Evolutionary conservation across 2,888 invertebrate genomes (phyloP).

Genomic region (Linhomoeus sp.): DNA sequence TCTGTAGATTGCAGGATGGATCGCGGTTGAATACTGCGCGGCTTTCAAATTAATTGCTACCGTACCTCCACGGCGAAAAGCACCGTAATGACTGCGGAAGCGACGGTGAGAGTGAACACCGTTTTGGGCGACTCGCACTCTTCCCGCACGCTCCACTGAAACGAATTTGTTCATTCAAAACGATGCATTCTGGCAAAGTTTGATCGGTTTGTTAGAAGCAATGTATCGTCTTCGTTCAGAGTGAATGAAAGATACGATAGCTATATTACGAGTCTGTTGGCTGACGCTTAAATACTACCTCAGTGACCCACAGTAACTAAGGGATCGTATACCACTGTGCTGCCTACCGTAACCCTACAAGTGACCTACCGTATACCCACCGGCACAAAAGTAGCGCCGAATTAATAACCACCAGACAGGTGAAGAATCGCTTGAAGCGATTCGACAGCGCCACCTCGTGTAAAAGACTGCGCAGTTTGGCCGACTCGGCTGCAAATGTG

Average conservation of each 20-base stretch:
- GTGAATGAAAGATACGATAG: too few relatives aligned
- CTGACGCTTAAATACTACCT: too few relatives aligned
- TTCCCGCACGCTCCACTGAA: constrained; percentile 30
- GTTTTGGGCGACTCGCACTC: constrained; percentile 46
- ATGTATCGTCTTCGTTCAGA: too few relatives aligned
- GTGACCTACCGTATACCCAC: too few relatives aligned
- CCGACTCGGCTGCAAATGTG: constrained; percentile 20
- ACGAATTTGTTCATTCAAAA: neutral
- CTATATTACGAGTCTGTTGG: too few relatives aligned
- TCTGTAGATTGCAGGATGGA: constrained; percentile 36
- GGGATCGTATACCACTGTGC: too few relatives aligned
- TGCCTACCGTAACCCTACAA: too few relatives aligned
- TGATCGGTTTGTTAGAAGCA: too few relatives aligned
- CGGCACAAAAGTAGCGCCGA: constrained; percentile 67
- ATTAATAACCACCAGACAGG: constrained; percentile 76
- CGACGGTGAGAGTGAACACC: constrained; percentile 44
- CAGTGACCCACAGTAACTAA: too few relatives aligned
- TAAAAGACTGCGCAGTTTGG: constrained; percentile 67
- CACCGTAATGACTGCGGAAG: constrained; percentile 68
- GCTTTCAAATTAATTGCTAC: too few relatives aligned
- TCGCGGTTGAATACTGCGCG: too few relatives aligned
- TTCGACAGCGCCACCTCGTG: constrained; percentile 95
- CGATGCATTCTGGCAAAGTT: too few relatives aligned
- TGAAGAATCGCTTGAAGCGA: constrained; percentile 80
- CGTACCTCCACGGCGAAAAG: constrained; percentile 70